Base-by-base conservation (phyloP, 2,113 vertebrate genomes). In the Grammomys dolichurus region DNA sequence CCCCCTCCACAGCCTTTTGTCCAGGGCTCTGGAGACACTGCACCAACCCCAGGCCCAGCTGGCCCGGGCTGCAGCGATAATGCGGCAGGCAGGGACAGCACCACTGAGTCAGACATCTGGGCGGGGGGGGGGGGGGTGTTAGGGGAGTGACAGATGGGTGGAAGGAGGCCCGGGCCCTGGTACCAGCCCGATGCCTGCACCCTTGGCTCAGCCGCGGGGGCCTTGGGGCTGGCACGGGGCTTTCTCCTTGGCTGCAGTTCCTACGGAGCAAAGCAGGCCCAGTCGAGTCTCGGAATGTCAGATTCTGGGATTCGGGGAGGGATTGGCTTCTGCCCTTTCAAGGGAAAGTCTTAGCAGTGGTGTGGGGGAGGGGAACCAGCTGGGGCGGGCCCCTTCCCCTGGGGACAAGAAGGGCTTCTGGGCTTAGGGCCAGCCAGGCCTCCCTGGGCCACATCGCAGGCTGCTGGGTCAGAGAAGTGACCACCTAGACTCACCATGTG, bases 281-380 rank as follows among this genome's bases (percentile, higher is more conserved):
- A 5, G 76, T 95, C 3, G 2, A 90, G 96, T 86, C 77, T 87
- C 56, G 91, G 97, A 97, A 97, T 96, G 96, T 82, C 75, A 33
- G 81, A 91, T 82, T 95, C 91, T 80, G 91, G 77, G 96, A 93
- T 89, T 72, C 87, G 13, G 93, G 70, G 70, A 96, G 93, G 94
- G 95, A 94, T 90, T 92, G 93, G 97, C 94, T 97, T 96, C 95
- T 98, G 97, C 78, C 97, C 97, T 98, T 98, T 97, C 97, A 97
- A 96, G 97, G 98, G 88, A 72, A 97, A 97, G 95, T 97, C 95
- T 96, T 51, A 86, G 92, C 72, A 7, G 40, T 72, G 81, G 67
- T 70, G 51, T 0, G 11, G 93, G 63, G 95, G 86, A 90, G 78
- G 91, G 72, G 33, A 78, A 69, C 46, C 65, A 58, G 51, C 78